These are phyloP conservation scores for Homarus americanus DNA, from an alignment of 1,140 invertebrate genomes.

Conservation along the genomic window DNA sequence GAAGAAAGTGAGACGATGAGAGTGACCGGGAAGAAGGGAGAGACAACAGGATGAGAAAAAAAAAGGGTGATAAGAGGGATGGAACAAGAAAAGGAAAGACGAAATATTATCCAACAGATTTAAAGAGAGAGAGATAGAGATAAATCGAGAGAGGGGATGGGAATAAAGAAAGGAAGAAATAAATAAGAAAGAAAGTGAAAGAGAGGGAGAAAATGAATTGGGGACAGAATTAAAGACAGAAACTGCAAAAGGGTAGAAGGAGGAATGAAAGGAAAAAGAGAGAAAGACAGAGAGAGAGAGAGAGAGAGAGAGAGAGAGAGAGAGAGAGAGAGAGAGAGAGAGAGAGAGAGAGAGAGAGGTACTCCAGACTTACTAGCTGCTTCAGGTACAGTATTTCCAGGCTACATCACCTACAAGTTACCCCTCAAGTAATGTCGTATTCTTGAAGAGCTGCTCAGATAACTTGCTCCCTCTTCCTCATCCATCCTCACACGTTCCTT, in stretches of 20 bases:
- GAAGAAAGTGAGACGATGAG: neutral
- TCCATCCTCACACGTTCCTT: too few relatives aligned
- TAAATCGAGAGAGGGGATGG: neutral
- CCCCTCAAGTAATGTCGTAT: neutral
- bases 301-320: constrained; percentile 4
- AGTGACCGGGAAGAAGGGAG: neutral
- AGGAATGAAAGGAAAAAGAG: neutral
- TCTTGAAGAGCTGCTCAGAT: too few relatives aligned
- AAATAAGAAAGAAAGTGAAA: neutral
- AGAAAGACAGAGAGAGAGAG: neutral
- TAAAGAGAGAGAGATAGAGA: neutral
- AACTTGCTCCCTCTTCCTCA: too few relatives aligned
- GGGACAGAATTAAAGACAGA: neutral
- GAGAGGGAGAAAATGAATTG: neutral
- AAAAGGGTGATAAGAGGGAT: too few relatives aligned
- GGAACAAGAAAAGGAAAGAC: too few relatives aligned
- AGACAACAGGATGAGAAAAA: neutral
- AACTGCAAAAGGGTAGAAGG: neutral
- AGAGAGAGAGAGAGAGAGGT: constrained; percentile 31
- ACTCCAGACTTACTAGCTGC: neutral
- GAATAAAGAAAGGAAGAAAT: neutral
- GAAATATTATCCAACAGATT: too few relatives aligned
- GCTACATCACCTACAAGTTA: too few relatives aligned
- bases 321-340: constrained; percentile 37
- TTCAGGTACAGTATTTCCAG: too few relatives aligned